phyloP scores from a whole-genome alignment of 1,140 invertebrate species.

The Onthophagus taurus region DNA sequence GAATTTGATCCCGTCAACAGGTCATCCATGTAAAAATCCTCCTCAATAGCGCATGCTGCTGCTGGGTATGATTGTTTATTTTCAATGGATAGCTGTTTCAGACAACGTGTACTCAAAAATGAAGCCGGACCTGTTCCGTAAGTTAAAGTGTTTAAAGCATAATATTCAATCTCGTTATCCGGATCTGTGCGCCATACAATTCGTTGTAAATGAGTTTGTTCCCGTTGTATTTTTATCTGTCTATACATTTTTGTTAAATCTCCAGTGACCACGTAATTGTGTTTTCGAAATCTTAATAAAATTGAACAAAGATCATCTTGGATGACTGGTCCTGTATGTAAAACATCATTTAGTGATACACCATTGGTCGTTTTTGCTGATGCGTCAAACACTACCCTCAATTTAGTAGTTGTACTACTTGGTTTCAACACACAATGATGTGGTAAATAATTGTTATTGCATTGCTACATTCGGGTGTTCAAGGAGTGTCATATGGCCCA shows the following conservation, averaged over 20 bases:
- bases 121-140: conserved; percentile 14
- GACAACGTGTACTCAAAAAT: conserved; percentile 15
- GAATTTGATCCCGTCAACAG: conserved; percentile 26
- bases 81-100: conserved; percentile 16
- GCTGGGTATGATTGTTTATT: conserved; percentile 20
- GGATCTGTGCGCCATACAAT: conserved; percentile 17
- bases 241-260: conserved; percentile 31
- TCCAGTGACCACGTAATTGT: conserved; percentile 23
- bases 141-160: conserved; percentile 15
- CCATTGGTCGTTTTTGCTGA: conserved; percentile 22
- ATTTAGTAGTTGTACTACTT: conserved; percentile 8
- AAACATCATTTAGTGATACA: conserved; percentile 27
- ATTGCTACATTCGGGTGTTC: conserved; percentile 16
- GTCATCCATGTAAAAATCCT: conserved; percentile 36
- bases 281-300: conserved; percentile 30
- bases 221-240: conserved; percentile 7
- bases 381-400: conserved; percentile 31
- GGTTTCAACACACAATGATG: conserved; percentile 7
- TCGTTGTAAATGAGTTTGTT: conserved; percentile 10
- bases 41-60: conserved; percentile 19
- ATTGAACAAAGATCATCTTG: conserved; percentile 34
- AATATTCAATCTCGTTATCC: conserved; percentile 10
- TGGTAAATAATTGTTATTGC: conserved; percentile 13
- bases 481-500: not conserved
- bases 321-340: conserved; percentile 28